Base-by-base conservation (phyloP, 2,888 invertebrate species). In the Coronaproctus castanopsis region DNA sequence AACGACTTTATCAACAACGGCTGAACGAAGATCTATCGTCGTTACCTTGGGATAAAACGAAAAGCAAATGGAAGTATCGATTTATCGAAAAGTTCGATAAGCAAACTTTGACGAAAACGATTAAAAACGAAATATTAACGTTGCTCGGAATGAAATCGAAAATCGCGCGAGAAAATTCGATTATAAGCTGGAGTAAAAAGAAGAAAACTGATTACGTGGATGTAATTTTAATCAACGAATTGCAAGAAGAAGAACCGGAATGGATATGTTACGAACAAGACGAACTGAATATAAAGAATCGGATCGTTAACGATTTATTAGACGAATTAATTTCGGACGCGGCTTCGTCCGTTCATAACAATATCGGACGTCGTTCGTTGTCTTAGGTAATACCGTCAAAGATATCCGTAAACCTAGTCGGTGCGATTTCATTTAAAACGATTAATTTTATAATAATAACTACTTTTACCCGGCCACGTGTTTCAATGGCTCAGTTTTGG, bases 211-310 rank as follows among this genome's bases (percentile, higher is more conserved):
- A 85, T 69, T 76, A 80, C 63, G 82, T 85, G 1, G 85, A 86
- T 67, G 81, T 82, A 66, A 76, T 85, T 60, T 72, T 85, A 59
- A 79, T 83, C 24, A 74, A 79, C 60, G 85, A 85, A 70, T 76
- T 82, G 56, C 80, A 79, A 65, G 79, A 79, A 57, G 85, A 85
- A 66, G 85, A 86, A 68, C 74, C 77, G 18, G 78, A 80, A 64
- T 87, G 86, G 85, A 80, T 80, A 1, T 81, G 81, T 68, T 85
- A 82, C 68, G 81, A 83, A 68, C 72, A 77, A 55, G 85, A 85
- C 67, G 85, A 85, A 69, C 72, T 78, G 21, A 76, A 79, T 49
- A 80, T 86, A 21, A 82, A 84, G 67, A 77, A 79, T 66, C 73
- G 77, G 65, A 68, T 78, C 20, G 75, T 81, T 1, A 76, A 78